Evolutionary conservation across 2,888 invertebrate species (phyloP).

Genomic region (Lottia scabra): DNA sequence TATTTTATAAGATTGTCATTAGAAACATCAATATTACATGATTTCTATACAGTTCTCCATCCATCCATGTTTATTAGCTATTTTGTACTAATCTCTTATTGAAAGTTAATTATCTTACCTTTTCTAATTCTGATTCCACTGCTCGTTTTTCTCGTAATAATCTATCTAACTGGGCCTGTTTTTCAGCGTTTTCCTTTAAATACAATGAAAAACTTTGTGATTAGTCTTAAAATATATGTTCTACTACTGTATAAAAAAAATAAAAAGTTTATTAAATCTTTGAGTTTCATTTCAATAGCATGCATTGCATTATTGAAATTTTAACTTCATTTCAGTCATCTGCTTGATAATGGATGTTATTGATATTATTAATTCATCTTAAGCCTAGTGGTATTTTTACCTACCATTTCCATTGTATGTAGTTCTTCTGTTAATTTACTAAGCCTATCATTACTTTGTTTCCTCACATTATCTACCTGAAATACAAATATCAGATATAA

Average conservation of each 20-base stretch:
- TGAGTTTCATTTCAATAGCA: too few species aligned
- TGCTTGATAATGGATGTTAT: too few species aligned
- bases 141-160: conserved; percentile 63
- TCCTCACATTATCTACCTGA: conserved; percentile 62
- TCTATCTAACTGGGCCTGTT: conserved; percentile 59
- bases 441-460: conserved; percentile 63
- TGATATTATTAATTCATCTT: too few species aligned
- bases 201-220: background rate
- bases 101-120: conserved; percentile 39
- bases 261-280: too few species aligned
- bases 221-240: too few species aligned
- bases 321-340: too few species aligned
- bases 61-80: conserved; percentile 58
- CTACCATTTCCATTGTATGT: conserved; percentile 64
- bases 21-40: too few species aligned
- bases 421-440: conserved; percentile 63
- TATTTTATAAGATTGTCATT: too few species aligned
- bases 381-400: too few species aligned
- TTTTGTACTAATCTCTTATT: too few species aligned
- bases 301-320: too few species aligned
- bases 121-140: conserved; percentile 65
- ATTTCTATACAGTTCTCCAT: conserved; percentile 34
- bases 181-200: conserved; percentile 58
- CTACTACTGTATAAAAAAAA: too few species aligned
- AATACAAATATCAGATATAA: background rate